phyloP scores from a whole-genome alignment of 2,797 vertebrate genomes.

The Pipistrellus nathusii region DNA sequence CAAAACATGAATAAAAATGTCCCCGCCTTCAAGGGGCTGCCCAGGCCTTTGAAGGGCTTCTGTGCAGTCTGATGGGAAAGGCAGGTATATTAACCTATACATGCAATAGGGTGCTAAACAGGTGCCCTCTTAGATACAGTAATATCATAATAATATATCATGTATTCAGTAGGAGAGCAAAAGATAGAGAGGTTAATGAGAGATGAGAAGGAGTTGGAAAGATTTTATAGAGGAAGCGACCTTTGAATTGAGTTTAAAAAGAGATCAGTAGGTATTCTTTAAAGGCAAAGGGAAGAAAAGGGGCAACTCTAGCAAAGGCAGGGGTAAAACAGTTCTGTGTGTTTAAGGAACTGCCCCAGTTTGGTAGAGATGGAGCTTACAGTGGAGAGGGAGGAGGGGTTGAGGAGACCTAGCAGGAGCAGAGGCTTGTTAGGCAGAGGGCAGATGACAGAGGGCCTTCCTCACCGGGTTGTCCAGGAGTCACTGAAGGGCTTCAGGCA shows the following conservation, averaged over 20 bases:
- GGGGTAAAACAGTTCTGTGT: neutral
- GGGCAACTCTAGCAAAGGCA: neutral
- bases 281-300: neutral
- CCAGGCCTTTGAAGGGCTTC: neutral
- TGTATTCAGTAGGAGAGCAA: neutral
- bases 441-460: neutral
- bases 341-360: neutral
- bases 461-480: neutral
- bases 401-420: neutral
- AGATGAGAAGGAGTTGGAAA: constrained; percentile 1
- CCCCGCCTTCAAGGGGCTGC: neutral
- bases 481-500: neutral
- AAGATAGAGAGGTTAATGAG: neutral
- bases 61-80: neutral
- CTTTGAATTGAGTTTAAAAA: constrained; percentile 32
- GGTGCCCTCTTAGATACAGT: constrained; percentile 1
- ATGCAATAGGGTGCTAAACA: neutral
- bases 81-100: neutral
- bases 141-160: neutral
- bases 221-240: neutral
- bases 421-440: neutral
- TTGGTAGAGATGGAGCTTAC: neutral
- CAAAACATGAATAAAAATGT: neutral
- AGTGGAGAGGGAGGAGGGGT: neutral
- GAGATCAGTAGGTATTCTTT: constrained; percentile 1